phyloP scores from a whole-genome alignment of 2,797 vertebrate species.

The Chelmon rostratus region DNA sequence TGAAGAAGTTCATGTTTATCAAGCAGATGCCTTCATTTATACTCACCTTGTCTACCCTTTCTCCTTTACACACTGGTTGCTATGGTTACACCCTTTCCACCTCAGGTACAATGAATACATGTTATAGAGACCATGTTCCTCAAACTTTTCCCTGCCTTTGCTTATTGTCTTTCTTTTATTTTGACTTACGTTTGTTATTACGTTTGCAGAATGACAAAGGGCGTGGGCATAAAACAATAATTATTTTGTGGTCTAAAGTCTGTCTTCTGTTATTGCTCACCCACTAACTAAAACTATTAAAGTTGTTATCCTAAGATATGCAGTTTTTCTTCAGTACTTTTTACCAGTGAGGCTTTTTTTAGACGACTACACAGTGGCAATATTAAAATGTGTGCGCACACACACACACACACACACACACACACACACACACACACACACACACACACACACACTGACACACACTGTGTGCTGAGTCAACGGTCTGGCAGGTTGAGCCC shows the following conservation, averaged over 20 bases:
- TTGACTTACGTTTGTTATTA: neutral
- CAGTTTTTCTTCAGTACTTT: neutral
- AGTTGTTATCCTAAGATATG: neutral
- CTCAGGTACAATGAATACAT: neutral
- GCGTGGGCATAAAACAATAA: neutral
- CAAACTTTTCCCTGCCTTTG: neutral
- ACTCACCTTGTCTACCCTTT: neutral
- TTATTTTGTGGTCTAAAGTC: neutral
- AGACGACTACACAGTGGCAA: constrained; percentile 9
- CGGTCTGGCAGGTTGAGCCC: constrained; percentile 79
- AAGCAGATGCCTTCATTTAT: constrained; percentile 13
- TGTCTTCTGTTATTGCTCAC: neutral
- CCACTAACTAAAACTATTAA: neutral
- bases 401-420: neutral
- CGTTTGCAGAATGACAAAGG: neutral
- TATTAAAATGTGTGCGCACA: neutral
- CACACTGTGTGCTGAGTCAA: constrained; percentile 54
- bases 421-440: neutral
- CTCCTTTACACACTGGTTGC: constrained; percentile 1
- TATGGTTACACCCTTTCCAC: neutral
- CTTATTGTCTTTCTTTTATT: neutral
- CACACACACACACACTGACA: constrained; percentile 1
- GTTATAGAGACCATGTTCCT: neutral
- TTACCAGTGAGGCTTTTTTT: neutral
- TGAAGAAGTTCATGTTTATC: constrained; percentile 21